Percentiles rank a stretch among this genome's conserved stretches.
Conservation (phyloP, 2,888 invertebrate species). For the Acanthosepion esculentum region DNA sequence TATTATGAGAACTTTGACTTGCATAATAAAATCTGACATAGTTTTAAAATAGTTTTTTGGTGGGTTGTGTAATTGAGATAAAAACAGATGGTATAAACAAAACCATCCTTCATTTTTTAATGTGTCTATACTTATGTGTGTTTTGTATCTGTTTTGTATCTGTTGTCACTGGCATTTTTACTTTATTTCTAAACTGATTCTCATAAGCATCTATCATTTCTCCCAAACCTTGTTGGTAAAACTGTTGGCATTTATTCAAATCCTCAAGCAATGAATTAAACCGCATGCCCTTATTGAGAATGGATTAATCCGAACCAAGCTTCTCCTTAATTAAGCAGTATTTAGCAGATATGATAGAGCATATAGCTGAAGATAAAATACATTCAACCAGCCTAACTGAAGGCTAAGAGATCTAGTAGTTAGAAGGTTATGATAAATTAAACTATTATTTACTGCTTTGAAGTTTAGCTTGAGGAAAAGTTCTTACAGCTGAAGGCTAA, state of each 20-base stretch:
- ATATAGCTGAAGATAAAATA: too few species aligned
- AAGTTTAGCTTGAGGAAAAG: too few species aligned
- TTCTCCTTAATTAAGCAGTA: too few species aligned
- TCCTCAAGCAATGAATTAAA: not conserved
- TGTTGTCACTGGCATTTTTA: not conserved
- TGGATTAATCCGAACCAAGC: not conserved
- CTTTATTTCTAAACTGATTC: not conserved
- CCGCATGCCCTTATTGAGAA: not conserved
- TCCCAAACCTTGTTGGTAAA: not conserved
- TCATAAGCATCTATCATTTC: not conserved
- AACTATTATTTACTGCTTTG: too few species aligned
- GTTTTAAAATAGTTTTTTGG: not conserved
- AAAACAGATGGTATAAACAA: not conserved
- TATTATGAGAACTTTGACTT: too few species aligned
- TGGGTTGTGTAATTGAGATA: not conserved
- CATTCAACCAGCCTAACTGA: too few species aligned
- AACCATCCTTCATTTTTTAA: not conserved
- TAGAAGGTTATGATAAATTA: too few species aligned
- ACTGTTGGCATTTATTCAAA: not conserved
- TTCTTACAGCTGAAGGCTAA: too few species aligned
- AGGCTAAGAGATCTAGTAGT: too few species aligned
- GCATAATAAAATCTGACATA: too few species aligned
- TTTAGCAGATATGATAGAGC: too few species aligned
- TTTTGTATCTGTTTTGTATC: not conserved
- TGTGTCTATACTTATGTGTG: not conserved